Evolutionary conservation across 2,113 vertebrate genomes (phyloP), one percentile per base, ranked within the genome.

Genomic region (Amia ocellicauda): DNA sequence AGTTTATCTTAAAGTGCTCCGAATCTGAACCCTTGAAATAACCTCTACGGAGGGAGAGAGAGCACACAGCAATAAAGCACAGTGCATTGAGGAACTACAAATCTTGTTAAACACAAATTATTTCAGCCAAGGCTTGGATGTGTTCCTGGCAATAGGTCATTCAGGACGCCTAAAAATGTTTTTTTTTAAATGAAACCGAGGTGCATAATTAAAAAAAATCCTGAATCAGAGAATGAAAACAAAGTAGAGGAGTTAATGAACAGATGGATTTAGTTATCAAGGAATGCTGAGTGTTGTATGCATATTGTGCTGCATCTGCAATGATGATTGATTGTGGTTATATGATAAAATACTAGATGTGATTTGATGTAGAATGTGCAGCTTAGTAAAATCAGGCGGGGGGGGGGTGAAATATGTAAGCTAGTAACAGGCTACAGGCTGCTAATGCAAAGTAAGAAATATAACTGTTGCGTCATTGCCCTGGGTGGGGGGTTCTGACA

Each of bases 1-100:
- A 16, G 43, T 58, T 66, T 45, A 66, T 66, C 64, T 58, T 36
- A 40, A 58, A 41, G 55, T 58, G 43, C 45, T 58, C 24, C 14
- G 55, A 42, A 58, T 58, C 0, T 50, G 22, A 66, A 66, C 56
- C 55, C 64, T 52, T 66, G 55, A 52, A 59, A 66, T 66, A 58
- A 66, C 56, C 64, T 66, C 28, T 51, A 51, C 9, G 23, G 36
- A 40, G 52, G 29, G 20, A 45, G 41, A 22, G 20, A 40, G 54
- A 51, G 47, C 43, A 20, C 28, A 51, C 36, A 20, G 24, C 53
- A 45, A 43, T 11, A 58, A 58, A 58, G 19, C 47, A 26, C 47
- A 43, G 49, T 40, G 56, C 43, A 58, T 10, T 22, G 55, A 59
- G 56, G 23, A n/a, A 29, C 29, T 36, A 66, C 58, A 60, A 60